These are phyloP conservation scores for Unio delphinus DNA, from an alignment of 2,888 invertebrate genomes.

Conservation along the genomic window DNA sequence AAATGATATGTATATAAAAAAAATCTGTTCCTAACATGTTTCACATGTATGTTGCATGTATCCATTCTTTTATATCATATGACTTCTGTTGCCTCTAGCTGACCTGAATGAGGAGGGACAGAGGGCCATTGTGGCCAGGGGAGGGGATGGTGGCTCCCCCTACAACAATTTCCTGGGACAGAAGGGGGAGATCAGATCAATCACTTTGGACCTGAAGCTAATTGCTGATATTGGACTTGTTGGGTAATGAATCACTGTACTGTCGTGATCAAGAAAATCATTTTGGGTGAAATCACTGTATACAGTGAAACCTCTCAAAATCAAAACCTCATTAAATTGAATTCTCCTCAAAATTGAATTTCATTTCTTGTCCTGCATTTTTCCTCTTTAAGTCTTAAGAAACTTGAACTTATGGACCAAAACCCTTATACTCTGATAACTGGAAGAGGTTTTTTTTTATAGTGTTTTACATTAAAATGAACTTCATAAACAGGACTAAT, in stretches of 20 bases:
- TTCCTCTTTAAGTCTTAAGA: too few relatives aligned
- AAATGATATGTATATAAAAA: background rate
- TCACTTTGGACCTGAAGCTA: slow-evolving; percentile 90
- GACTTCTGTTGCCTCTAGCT: slow-evolving; percentile 35
- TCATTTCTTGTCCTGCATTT: too few relatives aligned
- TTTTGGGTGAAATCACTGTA: too few relatives aligned
- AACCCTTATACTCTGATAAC: too few relatives aligned
- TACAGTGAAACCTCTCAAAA: too few relatives aligned
- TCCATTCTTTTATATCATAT: background rate
- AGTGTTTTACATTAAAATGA: too few relatives aligned
- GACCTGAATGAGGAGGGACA: slow-evolving; percentile 63
- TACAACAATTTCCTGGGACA: slow-evolving; percentile 85
- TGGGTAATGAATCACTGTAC: slow-evolving; percentile 73
- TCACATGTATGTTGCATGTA: background rate
- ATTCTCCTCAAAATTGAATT: too few relatives aligned
- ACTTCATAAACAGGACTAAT: too few relatives aligned
- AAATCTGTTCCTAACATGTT: background rate
- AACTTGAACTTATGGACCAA: too few relatives aligned
- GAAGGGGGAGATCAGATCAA: slow-evolving; percentile 79
- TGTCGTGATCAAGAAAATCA: too few relatives aligned
- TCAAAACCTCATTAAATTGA: too few relatives aligned
- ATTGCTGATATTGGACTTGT: slow-evolving; percentile 94
- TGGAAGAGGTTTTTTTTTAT: too few relatives aligned
- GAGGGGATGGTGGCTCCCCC: slow-evolving; percentile 84
- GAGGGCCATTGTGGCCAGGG: slow-evolving; percentile 57